Evolutionary conservation across 2,113 vertebrate species (phyloP), one percentile per base, ranked within the genome.

Genomic region (Hippocampus mohnikei): DNA sequence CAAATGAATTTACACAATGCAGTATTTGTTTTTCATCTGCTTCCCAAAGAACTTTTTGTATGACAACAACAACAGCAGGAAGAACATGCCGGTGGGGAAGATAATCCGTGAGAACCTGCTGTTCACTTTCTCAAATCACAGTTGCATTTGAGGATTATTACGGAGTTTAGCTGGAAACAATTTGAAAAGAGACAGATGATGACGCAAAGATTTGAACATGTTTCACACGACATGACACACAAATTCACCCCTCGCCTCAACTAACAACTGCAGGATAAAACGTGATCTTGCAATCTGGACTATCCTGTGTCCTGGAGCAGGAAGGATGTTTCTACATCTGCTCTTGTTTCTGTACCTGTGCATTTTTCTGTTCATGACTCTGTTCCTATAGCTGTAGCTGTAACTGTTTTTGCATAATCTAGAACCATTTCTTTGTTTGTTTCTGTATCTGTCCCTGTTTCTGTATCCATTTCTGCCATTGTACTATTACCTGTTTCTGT

Each of bases 111-210:
- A 44, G 44, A 65, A 44, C 5, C 62, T 25, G 41, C 13, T 25
- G 37, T 65, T 65, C 37, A 25, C 62, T 25, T 61, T 42, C 41
- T 65, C 44, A 42, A 16, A 65, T 46, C 41, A n/a, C 40, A 25
- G 62, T 41, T 5, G 23, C 5, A 21, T 41, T 63, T 41, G 61
- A 63, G 62, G 62, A 65, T 65, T 42, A 65, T 37, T 5, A 15
- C 11, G 13, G 23, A 44, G n/a, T 65, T 65, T 65, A 25, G 23
- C 62, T 65, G 62, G 40, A 65, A 65, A 65, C 40, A 23, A 65
- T 65, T 65, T 65, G n/a, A 64, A 11, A 11, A 5, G n/a, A 25
- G n/a, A 15, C 58, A 37, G 27, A 60, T 33, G 62, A 44, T 44
- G 40, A 64, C n/a, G 5, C 11, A 42, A 9, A 65, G 62, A 65